Conservation (phyloP, 2,888 invertebrate genomes). For the Drosophila lutescens region DNA sequence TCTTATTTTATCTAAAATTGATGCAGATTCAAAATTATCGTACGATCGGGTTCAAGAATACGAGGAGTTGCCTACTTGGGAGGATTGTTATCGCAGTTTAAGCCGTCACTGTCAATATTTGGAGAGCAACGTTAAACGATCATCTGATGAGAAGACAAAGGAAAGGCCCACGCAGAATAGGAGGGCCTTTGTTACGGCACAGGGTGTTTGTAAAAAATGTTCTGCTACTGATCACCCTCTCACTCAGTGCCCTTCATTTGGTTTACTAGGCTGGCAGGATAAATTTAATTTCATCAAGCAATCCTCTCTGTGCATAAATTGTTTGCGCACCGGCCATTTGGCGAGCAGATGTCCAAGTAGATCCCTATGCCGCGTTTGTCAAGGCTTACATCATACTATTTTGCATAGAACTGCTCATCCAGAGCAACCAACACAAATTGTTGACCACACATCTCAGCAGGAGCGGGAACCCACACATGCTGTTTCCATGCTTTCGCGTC, state of each 20-base stretch:
- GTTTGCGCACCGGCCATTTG: not conserved
- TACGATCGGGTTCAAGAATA: not conserved
- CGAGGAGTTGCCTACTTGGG: not conserved
- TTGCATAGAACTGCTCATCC: not conserved
- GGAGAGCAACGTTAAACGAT: not conserved
- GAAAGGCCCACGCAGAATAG: not conserved
- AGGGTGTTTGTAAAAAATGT: not conserved
- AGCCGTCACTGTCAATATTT: not conserved
- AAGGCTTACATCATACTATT: not conserved
- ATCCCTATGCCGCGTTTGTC: not conserved
- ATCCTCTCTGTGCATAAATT: conserved; percentile 1
- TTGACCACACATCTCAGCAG: not conserved
- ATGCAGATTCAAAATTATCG: not conserved
- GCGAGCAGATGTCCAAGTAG: not conserved
- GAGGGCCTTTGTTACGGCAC: too few relatives aligned
- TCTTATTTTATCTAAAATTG: not conserved
- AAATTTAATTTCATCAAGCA: not conserved
- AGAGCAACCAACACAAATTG: not conserved
- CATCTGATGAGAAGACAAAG: not conserved
- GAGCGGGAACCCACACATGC: not conserved
- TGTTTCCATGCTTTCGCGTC: not conserved
- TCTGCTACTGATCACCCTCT: not conserved
- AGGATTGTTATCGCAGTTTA: not conserved
- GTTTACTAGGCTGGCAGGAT: not conserved
- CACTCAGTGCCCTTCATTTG: not conserved